These are phyloP conservation scores for Steinernema hermaphroditum DNA, from an alignment of 2,888 invertebrate genomes.

Conservation along the genomic window DNA sequence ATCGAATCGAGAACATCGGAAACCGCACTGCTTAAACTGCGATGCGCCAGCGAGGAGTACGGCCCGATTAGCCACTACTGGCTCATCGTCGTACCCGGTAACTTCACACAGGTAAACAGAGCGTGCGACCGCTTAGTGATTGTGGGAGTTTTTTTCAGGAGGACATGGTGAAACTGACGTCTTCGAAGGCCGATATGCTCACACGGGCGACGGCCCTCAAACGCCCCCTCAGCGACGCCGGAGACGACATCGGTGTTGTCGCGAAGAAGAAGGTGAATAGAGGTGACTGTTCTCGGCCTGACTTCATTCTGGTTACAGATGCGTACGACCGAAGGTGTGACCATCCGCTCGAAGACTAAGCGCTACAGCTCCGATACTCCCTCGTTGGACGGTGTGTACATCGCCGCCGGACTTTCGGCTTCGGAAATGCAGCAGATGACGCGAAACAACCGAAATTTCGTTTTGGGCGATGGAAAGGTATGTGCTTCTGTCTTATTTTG, in stretches of 20 bases:
- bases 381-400: conserved; percentile 55
- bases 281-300: too few species aligned
- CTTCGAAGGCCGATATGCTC: conserved; percentile 37
- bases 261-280: conserved; percentile 16
- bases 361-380: conserved; percentile 26
- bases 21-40: conserved; percentile 43
- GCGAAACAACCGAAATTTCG: conserved; percentile 50
- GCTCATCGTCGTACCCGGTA: conserved; percentile 87
- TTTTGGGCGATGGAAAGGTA: conserved; percentile 61
- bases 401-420: conserved; percentile 57
- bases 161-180: conserved; percentile 50
- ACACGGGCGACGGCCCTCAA: conserved; percentile 43
- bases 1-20: conserved; percentile 45
- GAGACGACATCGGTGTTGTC: conserved; percentile 11
- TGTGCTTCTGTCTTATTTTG: too few species aligned
- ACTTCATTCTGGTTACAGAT: background rate
- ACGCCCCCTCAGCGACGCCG: conserved; percentile 15
- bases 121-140: background rate
- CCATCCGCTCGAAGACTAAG: conserved; percentile 20
- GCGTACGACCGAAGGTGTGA: conserved; percentile 26
- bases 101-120: conserved; percentile 67
- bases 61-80: conserved; percentile 97
- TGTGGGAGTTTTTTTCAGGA: conserved; percentile 39
- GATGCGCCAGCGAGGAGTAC: conserved; percentile 88
- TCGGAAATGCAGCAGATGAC: conserved; percentile 51